phyloP scores from a whole-genome alignment of 2,113 vertebrate species.

The Onychostoma macrolepis region DNA sequence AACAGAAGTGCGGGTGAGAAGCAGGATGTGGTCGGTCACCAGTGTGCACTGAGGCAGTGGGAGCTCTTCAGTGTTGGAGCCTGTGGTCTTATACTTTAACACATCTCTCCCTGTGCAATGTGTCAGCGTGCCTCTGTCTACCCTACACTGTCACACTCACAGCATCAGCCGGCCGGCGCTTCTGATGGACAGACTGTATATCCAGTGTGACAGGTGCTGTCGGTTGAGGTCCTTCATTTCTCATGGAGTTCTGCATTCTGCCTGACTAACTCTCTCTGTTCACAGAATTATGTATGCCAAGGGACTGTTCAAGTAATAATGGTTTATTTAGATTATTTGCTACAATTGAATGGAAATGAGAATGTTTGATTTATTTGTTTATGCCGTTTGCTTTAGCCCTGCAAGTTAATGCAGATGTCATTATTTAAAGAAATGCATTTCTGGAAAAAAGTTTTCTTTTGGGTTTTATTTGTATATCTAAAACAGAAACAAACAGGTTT shows the following conservation, averaged over 20 bases:
- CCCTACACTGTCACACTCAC: slow-evolving; percentile 22
- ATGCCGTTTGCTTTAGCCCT: background rate
- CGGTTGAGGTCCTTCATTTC: background rate
- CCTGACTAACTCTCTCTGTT: background rate
- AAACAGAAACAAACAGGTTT: background rate
- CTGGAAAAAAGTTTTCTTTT: no score
- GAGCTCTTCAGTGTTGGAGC: slow-evolving; percentile 29
- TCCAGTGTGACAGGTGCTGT: slow-evolving; percentile 40
- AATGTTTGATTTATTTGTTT: slow-evolving; percentile 27
- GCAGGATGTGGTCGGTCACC: slow-evolving; percentile 78
- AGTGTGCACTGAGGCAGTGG: slow-evolving; percentile 60
- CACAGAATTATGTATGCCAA: background rate
- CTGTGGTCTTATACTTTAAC: slow-evolving; percentile 42
- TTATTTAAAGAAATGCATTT: background rate
- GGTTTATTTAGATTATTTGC: background rate
- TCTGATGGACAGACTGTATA: slow-evolving; percentile 29
- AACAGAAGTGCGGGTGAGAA: slow-evolving; percentile 54
- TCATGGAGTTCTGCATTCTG: background rate
- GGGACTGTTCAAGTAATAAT: background rate
- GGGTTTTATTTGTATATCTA: background rate
- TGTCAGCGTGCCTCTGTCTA: slow-evolving; percentile 34
- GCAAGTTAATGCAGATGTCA: background rate
- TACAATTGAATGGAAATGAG: background rate
- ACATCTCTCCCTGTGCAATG: slow-evolving; percentile 37
- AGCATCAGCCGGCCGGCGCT: background rate